phyloP scores from a whole-genome alignment of 2,888 invertebrate genomes.

The Trissolcus japonicus region DNA sequence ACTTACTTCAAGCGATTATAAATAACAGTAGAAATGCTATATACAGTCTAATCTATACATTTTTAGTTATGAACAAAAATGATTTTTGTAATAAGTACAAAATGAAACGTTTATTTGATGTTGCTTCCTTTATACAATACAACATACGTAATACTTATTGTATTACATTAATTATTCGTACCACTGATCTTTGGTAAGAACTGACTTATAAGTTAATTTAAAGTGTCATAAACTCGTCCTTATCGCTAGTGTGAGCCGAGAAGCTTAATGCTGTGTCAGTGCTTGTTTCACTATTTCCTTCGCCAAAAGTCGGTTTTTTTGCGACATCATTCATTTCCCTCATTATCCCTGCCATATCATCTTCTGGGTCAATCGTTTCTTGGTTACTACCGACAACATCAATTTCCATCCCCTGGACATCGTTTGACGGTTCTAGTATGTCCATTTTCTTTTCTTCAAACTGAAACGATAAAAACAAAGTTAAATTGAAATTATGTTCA shows the following conservation, averaged over 20 bases:
- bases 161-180: not conserved
- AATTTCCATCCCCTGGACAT: conserved; percentile 61
- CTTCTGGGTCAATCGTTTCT: conserved; percentile 73
- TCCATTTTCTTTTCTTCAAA: conserved; percentile 66
- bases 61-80: too few species aligned
- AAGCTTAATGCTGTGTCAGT: conserved; percentile 75
- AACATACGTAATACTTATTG: not conserved
- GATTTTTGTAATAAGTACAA: not conserved
- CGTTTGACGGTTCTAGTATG: conserved; percentile 38
- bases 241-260: conserved; percentile 72
- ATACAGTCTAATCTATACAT: too few species aligned
- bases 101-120: too few species aligned
- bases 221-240: conserved; percentile 64
- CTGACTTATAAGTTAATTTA: conserved; percentile 7
- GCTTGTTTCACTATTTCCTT: conserved; percentile 73
- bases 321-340: conserved; percentile 73
- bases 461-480: conserved; percentile 56
- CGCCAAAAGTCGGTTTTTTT: conserved; percentile 69
- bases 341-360: conserved; percentile 75
- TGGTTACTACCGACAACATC: conserved; percentile 67
- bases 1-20: too few species aligned
- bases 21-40: too few species aligned
- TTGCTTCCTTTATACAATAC: not conserved
- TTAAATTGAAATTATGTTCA: too few species aligned
- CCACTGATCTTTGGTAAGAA: conserved; percentile 21